Base-by-base conservation (phyloP, 2,888 invertebrate genomes). In the Hanleya hanleyi region DNA sequence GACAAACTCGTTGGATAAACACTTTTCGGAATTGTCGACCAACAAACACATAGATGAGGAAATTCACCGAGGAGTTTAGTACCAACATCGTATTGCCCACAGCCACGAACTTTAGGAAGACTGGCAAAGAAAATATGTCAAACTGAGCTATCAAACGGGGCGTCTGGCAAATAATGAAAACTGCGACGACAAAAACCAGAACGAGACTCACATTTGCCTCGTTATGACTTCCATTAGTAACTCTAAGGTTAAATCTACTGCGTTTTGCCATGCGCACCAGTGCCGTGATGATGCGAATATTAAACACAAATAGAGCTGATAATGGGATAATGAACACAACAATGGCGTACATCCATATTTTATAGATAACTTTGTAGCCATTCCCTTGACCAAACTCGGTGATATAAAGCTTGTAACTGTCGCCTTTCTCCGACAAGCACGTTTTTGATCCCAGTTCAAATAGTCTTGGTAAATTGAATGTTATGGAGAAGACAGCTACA, bases 41-140 rank as follows among this genome's bases (percentile, higher is more conserved):
- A 51, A 88, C 87, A 3, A 86, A 84, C 18, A 87, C 87, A 77
- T 89, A 89, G 41, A 89, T 86, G 35, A 89, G 81, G 76, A 88
- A 89, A 73, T 89, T 89, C 9, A 89, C 85, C n/a, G 87, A 86
- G 0, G 88, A 87, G 77, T 89, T 89, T 22, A 87, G 75, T 35
- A 87, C 84, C 75, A 88, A 85, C 3, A 88, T 70, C 26, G 84
- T 80, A 67, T 88, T 88, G 73, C 86, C 84, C 22, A 87, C 81
- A 50, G 86, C 88, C 26, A 87, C 73, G 82, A 85, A 87, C 71
- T 84, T 82, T n/a, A 85, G 69, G 67, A 87, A 80, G 0, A 77
- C 75, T 41, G 70, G 70, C 2, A 78, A 65, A 50, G 80, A 77
- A 70, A 83, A 81, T 64, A 87, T 73, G 71, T 85, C 83, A 71